These are phyloP conservation scores for Sebastes hopkinsi DNA, from an alignment of 2,797 vertebrate species.

Conservation along the genomic window DNA sequence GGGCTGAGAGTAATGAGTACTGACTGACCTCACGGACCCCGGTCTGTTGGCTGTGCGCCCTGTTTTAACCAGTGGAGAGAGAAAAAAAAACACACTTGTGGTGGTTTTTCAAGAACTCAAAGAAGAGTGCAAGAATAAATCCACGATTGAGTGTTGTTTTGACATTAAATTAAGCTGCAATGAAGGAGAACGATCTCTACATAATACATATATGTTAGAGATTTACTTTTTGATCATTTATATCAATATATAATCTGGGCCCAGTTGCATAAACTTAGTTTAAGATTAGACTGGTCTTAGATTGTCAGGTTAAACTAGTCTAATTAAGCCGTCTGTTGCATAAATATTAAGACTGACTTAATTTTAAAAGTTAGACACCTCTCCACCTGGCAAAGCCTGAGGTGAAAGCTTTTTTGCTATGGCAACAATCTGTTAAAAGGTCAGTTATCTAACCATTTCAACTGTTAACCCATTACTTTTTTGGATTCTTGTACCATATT, in stretches of 20 bases:
- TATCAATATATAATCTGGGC: background rate
- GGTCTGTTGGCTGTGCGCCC: slow-evolving; percentile 15
- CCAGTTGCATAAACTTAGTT: no score
- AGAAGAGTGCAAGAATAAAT: background rate
- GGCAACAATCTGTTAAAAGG: no score
- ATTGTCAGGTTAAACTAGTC: no score
- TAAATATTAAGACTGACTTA: no score
- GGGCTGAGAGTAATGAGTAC: slow-evolving; percentile 20
- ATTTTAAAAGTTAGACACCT: no score
- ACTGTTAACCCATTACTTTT: no score
- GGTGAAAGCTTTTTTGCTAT: no score
- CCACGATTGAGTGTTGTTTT: background rate
- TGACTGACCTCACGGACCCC: slow-evolving; percentile 3
- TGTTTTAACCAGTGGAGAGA: background rate
- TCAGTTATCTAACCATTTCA: no score
- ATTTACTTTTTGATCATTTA: background rate
- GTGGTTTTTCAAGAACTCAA: slow-evolving; percentile 10
- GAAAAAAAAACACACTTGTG: background rate
- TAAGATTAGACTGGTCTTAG: no score
- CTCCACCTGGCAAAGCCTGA: no score
- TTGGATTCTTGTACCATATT: no score
- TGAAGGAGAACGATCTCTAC: background rate
- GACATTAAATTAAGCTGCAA: background rate
- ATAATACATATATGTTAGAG: background rate
- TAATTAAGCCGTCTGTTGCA: no score